phyloP scores from a whole-genome alignment of 2,888 invertebrate species.

The Chrysotoxum bicinctum region DNA sequence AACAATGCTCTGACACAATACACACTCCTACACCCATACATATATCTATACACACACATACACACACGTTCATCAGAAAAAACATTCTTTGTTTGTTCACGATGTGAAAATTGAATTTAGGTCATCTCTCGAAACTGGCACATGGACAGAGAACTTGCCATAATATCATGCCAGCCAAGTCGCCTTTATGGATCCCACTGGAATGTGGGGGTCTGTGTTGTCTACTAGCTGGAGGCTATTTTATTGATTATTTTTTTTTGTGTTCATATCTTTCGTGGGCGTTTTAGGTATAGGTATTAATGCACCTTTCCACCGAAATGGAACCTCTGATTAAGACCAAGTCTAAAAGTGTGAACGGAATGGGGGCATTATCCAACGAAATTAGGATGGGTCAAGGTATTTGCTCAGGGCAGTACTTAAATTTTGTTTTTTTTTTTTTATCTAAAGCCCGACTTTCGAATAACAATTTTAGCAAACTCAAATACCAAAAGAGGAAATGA shows the following conservation, averaged over 20 bases:
- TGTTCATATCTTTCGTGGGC: constrained; percentile 1
- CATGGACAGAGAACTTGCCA: constrained; percentile 47
- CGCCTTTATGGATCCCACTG: neutral
- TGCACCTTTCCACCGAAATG: constrained; percentile 11
- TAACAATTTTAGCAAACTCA: neutral
- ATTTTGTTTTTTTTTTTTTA: neutral
- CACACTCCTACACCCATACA: too few relatives aligned
- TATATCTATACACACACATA: too few relatives aligned
- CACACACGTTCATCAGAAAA: neutral
- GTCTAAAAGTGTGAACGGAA: neutral
- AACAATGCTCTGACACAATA: constrained; percentile 2
- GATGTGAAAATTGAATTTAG: constrained; percentile 60
- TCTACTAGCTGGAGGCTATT: constrained; percentile 15
- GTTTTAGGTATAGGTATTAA: constrained; percentile 2
- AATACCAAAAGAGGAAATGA: neutral
- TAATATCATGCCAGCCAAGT: constrained; percentile 20
- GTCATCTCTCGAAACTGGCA: constrained; percentile 61
- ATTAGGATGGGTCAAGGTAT: constrained; percentile 28
- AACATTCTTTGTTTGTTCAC: constrained; percentile 12
- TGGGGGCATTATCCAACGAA: neutral
- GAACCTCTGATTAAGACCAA: neutral
- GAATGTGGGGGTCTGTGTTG: constrained; percentile 4
- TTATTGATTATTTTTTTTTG: constrained; percentile 24
- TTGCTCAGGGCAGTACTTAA: neutral
- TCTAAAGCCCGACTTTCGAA: neutral